Conservation (phyloP, 2,888 invertebrate genomes). For the Miltochrista miniata region DNA sequence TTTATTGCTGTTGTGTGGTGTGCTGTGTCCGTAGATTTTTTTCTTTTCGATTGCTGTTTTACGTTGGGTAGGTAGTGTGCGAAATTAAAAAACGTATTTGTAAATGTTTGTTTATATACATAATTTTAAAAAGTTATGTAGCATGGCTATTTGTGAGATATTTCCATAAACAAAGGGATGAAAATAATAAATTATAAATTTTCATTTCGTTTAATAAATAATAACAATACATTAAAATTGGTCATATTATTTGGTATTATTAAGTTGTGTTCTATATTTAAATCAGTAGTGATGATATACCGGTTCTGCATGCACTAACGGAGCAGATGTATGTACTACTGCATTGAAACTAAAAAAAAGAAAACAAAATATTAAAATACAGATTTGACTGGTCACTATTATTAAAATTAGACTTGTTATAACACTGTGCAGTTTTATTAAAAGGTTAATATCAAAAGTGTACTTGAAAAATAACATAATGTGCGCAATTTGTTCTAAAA, state of each 20-base stretch:
- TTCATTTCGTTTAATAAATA: slow-evolving; percentile 5
- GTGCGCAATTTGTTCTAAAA: too few species aligned
- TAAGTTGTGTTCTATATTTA: slow-evolving; percentile 1
- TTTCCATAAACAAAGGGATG: too few species aligned
- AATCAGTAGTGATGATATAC: slow-evolving; percentile 48
- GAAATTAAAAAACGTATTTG: too few species aligned
- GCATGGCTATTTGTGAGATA: too few species aligned
- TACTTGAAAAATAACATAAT: neutral
- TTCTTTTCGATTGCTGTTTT: too few species aligned
- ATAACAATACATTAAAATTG: slow-evolving; percentile 25
- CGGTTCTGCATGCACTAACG: slow-evolving; percentile 57
- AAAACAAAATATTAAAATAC: neutral
- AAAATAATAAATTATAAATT: too few species aligned
- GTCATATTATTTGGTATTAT: slow-evolving; percentile 29
- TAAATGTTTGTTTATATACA: too few species aligned
- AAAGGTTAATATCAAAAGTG: slow-evolving; percentile 1
- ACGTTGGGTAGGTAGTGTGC: too few species aligned
- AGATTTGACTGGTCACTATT: too few species aligned
- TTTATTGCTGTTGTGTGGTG: too few species aligned
- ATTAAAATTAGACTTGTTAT: neutral
- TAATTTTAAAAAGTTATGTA: too few species aligned
- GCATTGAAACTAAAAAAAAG: slow-evolving; percentile 61
- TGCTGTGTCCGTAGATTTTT: too few species aligned
- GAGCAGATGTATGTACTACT: slow-evolving; percentile 67
- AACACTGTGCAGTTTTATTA: neutral